Conservation (phyloP, 2,113 vertebrate species). For the Oceanites oceanicus region DNA sequence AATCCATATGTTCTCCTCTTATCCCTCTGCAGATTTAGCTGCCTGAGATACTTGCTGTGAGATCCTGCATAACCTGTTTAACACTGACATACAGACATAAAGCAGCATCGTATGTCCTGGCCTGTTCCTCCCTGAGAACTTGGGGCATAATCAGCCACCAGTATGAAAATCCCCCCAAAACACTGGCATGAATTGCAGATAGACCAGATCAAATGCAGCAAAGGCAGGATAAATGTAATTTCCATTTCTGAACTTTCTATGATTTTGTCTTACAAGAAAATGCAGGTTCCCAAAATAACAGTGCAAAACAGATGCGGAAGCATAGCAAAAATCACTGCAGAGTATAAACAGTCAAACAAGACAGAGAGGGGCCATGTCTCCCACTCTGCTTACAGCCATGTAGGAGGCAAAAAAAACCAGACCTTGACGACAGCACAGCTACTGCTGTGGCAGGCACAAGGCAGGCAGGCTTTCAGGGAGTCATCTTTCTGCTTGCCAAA, state of each 20-base stretch:
- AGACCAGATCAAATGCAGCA: not conserved
- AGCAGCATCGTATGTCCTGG: not conserved
- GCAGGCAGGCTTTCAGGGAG: not conserved
- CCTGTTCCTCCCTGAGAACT: rapidly evolving
- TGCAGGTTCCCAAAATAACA: not conserved
- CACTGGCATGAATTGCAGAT: not conserved
- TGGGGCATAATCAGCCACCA: not conserved
- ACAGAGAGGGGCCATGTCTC: not conserved
- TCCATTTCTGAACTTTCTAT: not conserved
- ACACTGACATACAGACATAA: not conserved
- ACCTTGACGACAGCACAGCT: not conserved
- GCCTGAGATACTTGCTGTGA: not conserved
- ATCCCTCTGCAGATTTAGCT: not conserved
- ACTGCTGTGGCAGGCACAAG: not conserved
- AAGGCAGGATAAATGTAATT: not conserved
- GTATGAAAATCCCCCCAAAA: not conserved
- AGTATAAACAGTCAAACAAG: not conserved
- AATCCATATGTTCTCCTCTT: not conserved
- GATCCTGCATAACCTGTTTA: not conserved
- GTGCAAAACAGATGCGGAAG: not conserved
- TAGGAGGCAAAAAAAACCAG: not conserved
- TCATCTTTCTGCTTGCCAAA: not conserved
- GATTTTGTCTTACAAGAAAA: not conserved
- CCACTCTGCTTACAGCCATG: not conserved
- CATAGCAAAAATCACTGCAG: not conserved